Base-by-base conservation (phyloP, 1,140 invertebrate species). In the Cydia pomonella region DNA sequence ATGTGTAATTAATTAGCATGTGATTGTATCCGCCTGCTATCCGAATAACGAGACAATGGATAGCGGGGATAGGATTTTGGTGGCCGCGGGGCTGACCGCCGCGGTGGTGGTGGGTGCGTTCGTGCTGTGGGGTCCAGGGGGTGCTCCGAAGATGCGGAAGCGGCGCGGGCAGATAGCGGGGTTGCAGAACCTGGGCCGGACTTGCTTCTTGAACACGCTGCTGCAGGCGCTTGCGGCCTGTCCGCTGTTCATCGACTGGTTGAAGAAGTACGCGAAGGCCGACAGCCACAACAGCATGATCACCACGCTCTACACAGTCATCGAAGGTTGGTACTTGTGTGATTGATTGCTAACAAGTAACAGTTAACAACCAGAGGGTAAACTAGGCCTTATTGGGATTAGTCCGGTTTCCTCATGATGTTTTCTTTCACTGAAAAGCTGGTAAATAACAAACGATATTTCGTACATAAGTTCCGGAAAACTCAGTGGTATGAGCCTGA, bases 181-280 rank as follows among this genome's bases (percentile, higher is more conserved):
- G 16, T 94, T 98, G 6, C 95, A 96, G 76, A 98, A 98, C 94
- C 94, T 97, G 75, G 97, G 97, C 47, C 95, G 96, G 76, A 97
- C 97, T 12, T 98, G 97, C 86, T 98, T 98, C 88, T 90, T 98
- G 9, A 98, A 98, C 93, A 97, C 97, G 0, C 89, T 98, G 25
- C 89, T 98, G 13, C 97, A 98, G 93, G 96, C 97, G 9, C 86
- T 98, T 29, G 96, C 97, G 33, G 95, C 97, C 13, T 98, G 96
- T 87, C 96, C 97, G 75, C 95, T 94, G 66, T 97, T 98, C 84
- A 94, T 96, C 38, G 94, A 94, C 9, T 98, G 97, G 97, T 89
- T 98, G n/a, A 94, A 95, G 79, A 94, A 94, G 75, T 95, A 96
- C 72, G 89, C 92, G 12, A 92, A 94, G 50, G 90, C 93, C 5